Evolutionary conservation across 2,113 vertebrate species (phyloP), one percentile per base, ranked within the genome.

Genomic region (Hystrix brachyura): DNA sequence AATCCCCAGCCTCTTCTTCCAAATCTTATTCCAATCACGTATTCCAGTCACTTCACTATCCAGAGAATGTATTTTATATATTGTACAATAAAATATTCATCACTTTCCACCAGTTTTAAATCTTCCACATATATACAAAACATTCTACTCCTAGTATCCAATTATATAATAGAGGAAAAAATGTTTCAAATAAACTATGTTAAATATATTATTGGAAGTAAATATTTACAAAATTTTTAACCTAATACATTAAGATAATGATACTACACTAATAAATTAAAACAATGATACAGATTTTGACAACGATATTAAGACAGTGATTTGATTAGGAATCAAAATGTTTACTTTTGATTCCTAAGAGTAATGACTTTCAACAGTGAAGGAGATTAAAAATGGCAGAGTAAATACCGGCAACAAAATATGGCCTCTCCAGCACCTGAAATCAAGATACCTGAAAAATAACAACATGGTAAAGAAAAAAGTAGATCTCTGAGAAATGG

Each of bases 201-300:
- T 90, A 96, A 93, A 78, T n/a, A 25, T n/a, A 55, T 55, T 43
- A 82, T 38, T 51, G 19, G 34, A 87, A 90, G 15, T 34, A 86
- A 57, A n/a, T 72, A 90, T 46, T 91, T 72, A 60, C 29, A 83
- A 84, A 84, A 76, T 85, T 93, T 91, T 53, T 46, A 84, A 80
- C 18, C 2, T 87, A 32, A 53, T 59, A 76, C 3, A 55, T 69
- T 95, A 82, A 59, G 7, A 82, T 14, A 95, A 87, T 3, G 43
- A 43, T 34, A 87, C 2, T 38, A n/a, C 14, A 14, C 14, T 69
- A 69, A 69, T n/a, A 69, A n/a, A n/a, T 17, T 69, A 69, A 69
- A 6, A 69, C 14, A 67, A 67, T 67, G 65, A 69, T 18, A 7
- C 8, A 17, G 65, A n/a, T n/a, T 69, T 69, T 69, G 34, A 5